Conservation (phyloP, 2,113 vertebrate species). For the Columbina picui region DNA sequence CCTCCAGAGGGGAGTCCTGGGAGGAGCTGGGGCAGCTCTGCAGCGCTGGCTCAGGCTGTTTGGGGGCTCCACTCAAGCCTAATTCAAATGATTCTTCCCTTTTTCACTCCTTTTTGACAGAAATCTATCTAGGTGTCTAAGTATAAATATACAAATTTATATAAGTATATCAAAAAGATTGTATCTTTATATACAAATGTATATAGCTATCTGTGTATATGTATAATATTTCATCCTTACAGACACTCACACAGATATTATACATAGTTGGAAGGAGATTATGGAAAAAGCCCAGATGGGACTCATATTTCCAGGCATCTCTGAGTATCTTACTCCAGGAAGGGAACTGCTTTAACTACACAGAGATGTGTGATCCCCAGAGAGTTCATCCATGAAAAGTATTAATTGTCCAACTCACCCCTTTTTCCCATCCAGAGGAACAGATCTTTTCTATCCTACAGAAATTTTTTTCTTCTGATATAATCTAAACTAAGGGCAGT, state of each 20-base stretch:
- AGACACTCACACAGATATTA: neutral
- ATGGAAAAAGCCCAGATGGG: neutral
- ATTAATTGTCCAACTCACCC: neutral
- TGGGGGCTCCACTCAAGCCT: neutral
- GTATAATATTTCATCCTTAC: neutral
- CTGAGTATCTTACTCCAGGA: neutral
- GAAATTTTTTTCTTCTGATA: slow-evolving; percentile 45
- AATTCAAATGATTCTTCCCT: neutral
- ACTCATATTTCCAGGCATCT: neutral
- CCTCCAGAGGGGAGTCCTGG: accelerated
- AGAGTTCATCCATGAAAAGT: neutral
- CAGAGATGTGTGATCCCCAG: neutral
- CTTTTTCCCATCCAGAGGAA: slow-evolving; percentile 5
- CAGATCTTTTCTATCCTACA: slow-evolving; percentile 19
- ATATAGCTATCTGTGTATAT: neutral
- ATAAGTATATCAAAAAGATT: neutral
- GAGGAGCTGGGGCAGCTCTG: neutral
- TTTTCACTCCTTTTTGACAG: neutral
- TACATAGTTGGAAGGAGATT: neutral
- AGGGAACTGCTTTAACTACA: neutral
- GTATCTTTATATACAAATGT: neutral
- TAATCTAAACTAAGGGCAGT: neutral
- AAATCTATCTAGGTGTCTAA: neutral
- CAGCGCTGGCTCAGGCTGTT: neutral
- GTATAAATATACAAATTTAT: neutral